phyloP scores from a whole-genome alignment of 2,113 vertebrate genomes.

The Alligator mississippiensis region DNA sequence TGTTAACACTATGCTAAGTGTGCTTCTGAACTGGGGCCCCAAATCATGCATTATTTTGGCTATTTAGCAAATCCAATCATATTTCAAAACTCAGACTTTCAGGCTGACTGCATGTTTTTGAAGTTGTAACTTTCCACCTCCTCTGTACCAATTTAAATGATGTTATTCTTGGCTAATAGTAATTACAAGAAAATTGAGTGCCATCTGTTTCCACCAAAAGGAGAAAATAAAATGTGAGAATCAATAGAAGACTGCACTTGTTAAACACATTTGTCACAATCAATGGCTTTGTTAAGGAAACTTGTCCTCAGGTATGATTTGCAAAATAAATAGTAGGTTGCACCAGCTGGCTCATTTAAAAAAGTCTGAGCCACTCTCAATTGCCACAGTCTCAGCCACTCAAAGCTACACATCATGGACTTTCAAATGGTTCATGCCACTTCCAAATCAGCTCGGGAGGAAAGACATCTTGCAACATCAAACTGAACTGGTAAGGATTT shows the following conservation, averaged over 20 bases:
- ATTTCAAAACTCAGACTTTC: slow-evolving; percentile 62
- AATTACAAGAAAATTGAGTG: slow-evolving; percentile 73
- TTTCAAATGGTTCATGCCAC: neutral
- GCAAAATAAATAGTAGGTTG: slow-evolving; percentile 63
- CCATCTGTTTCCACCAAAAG: slow-evolving; percentile 73
- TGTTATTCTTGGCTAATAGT: slow-evolving; percentile 76
- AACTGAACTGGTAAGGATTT: neutral
- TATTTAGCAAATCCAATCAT: slow-evolving; percentile 33
- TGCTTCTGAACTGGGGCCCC: slow-evolving; percentile 5
- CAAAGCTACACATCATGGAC: slow-evolving; percentile 2
- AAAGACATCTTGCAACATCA: fast-evolving
- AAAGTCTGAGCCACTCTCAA: slow-evolving; percentile 10
- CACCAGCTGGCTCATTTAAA: slow-evolving; percentile 52
- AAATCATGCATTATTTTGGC: slow-evolving; percentile 14
- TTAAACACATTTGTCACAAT: slow-evolving; percentile 70
- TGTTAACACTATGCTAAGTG: neutral
- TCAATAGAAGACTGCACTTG: slow-evolving; percentile 72
- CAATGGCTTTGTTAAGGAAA: slow-evolving; percentile 63
- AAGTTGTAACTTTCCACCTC: slow-evolving; percentile 68
- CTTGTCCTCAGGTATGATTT: slow-evolving; percentile 50
- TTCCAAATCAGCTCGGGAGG: neutral
- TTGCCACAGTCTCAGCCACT: neutral
- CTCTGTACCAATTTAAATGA: slow-evolving; percentile 64
- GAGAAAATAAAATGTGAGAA: slow-evolving; percentile 72
- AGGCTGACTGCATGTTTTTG: slow-evolving; percentile 49